A percentile compares a stretch with the other conserved stretches of the same genome.
phyloP scores from a whole-genome alignment of 2,113 vertebrate species.

The Oncorhynchus nerka region DNA sequence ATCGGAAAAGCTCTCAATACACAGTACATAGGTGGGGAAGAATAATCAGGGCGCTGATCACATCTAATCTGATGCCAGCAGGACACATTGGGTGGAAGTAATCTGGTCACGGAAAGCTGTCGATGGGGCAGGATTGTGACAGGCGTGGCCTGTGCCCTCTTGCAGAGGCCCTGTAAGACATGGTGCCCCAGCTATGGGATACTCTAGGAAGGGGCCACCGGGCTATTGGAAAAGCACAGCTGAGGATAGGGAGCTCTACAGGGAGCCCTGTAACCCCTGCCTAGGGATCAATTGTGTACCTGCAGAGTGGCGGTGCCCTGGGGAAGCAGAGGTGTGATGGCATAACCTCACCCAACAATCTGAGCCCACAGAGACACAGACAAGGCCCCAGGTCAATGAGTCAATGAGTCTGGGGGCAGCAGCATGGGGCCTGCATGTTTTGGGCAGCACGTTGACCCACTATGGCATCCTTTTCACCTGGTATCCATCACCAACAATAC shows the following conservation, averaged over 20 bases:
- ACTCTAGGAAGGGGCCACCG: constrained; percentile 27
- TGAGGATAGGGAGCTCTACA: constrained; percentile 49
- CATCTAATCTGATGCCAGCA: constrained; percentile 43
- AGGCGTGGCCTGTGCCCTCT: constrained; percentile 17
- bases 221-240: constrained; percentile 48
- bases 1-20: background rate
- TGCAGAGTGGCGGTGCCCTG: too few relatives aligned
- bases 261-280: constrained; percentile 48
- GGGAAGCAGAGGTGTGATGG: too few relatives aligned
- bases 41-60: constrained; percentile 33
- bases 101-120: constrained; percentile 48
- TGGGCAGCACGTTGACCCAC: too few relatives aligned
- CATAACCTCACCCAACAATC: too few relatives aligned
- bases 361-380: too few relatives aligned
- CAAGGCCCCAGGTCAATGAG: too few relatives aligned
- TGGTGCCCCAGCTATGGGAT: too few relatives aligned
- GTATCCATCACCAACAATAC: too few relatives aligned
- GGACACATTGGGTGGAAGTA: constrained; percentile 35
- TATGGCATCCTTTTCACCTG: too few relatives aligned
- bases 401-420: too few relatives aligned
- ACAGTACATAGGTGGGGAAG: background rate
- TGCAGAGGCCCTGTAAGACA: constrained; percentile 40
- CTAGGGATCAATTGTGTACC: constrained; percentile 68
- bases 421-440: too few relatives aligned
- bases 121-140: constrained; percentile 31